Base-by-base conservation (phyloP, 2,797 vertebrate species). In the Crypturellus tataupa region DNA sequence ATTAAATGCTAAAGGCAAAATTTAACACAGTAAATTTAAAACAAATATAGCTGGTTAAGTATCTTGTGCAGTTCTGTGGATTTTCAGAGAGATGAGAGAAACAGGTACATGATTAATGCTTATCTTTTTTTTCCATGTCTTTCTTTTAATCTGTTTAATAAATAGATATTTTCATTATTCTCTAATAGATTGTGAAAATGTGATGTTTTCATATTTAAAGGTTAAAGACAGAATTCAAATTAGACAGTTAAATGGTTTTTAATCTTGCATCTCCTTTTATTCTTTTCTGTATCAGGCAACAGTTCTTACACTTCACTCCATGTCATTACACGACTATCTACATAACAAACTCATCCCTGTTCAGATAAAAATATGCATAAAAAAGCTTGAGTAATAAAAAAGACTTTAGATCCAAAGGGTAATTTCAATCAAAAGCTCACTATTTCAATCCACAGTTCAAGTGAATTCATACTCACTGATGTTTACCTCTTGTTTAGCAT, bases 221-320 rank as follows among this genome's bases (percentile, higher is more conserved):
- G 90, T 44, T 85, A 64, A 39, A 21, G 12, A 58, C 9, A 80
- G 33, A 85, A 53, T 14, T 69, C 4, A 82, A 63, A 92, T 69
- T 2, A 64, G n/a, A 85, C 6, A 2, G 21, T 3, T 51, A 4
- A 87, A 71, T 4, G 1, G 2, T 9, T 82, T 94, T 77, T 39
- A 67, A 53, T 73, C n/a, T 55, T 85, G 46, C 31, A 15, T 86
- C 35, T 72, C 23, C 2, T 10, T 18, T 39, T 37, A 17, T 20
- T 42, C 44, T 42, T 51, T 2, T 29, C 51, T 27, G 51, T 27
- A 14, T 53, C 25, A 51, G 49, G 49, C 24, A 51, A 51, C 8
- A 29, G 2, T 8, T 89, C 17, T 63, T 37, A 24, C 1, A 12
- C 21, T 39, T 77, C 44, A 12, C 21, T 39, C 73, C 44, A 39